Evolutionary conservation across 2,797 vertebrate species (phyloP).

Genomic region (Rhinophrynus dorsalis): DNA sequence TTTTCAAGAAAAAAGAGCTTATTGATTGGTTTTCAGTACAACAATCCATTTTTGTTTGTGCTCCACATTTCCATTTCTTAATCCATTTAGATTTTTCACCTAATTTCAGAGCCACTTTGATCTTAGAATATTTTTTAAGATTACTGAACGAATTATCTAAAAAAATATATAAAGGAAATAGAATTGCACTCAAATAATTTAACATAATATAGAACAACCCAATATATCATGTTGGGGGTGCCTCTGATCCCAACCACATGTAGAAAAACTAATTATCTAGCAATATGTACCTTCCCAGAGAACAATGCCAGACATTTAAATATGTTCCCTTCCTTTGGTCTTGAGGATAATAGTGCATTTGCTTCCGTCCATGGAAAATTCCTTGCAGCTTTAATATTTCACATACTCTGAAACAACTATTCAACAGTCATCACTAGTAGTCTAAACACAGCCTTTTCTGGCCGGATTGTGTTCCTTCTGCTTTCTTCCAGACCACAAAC

Average conservation of each 20-base stretch:
- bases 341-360: neutral
- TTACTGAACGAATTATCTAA: no score
- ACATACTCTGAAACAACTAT: neutral
- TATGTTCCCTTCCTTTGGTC: neutral
- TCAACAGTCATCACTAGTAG: neutral
- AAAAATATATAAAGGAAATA: neutral
- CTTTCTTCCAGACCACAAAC: neutral
- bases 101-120: no score
- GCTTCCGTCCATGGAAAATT: neutral
- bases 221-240: neutral
- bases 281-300: neutral
- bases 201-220: neutral
- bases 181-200: neutral
- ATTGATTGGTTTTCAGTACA: no score
- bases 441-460: constrained; percentile 4
- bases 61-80: no score
- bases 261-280: neutral
- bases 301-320: neutral
- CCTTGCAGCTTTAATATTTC: constrained; percentile 6
- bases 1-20: no score
- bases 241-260: no score
- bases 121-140: no score
- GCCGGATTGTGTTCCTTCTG: neutral
- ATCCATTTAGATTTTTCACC: no score
- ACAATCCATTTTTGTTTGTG: no score